Base-by-base conservation (phyloP, 2,888 invertebrate genomes). In the Dolichopus griseipennis region DNA sequence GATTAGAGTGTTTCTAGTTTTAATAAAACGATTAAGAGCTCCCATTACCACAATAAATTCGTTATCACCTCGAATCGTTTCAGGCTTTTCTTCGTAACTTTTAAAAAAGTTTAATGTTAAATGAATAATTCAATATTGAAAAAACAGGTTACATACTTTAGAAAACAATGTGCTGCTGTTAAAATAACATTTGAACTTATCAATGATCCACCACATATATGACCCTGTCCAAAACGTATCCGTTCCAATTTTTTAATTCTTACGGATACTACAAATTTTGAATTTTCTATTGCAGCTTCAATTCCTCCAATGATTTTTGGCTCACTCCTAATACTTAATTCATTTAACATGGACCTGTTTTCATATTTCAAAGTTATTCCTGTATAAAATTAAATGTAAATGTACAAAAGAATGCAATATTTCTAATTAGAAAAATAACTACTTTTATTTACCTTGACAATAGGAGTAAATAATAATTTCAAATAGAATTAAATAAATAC, bases 151-250 rank as follows among this genome's bases (percentile, higher is more conserved):
- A 22, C 1, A 2, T 27, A 71, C 71, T 37, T 34, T 61, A n/a
- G 43, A 27, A 70, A 2, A 33, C 71, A 71, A 67, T 71, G 71
- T 4, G 69, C 71, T 10, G 71, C 70, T 37, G 71, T 71, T 12
- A 71, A 37, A 10, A 71, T 69, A 61, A 66, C 66, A 63, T 15
- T 67, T 10, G 68, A 20, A 6, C 68, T 61, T 61, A 71, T 71
- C 1, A 71, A 64, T 7, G 67, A 68, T 3, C 71, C 71, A 20
- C 70, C 69, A 22, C 71, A 71, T 3, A 70, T 5, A 21, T 69
- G 66, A 9, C 71, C 71, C 0, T 70, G 41, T 4, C 71, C 71
- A 12, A 71, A 71, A 22, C 65, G 64, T 5, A 66, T 66, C 1
- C 27, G 33, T 34, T 71, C 69, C 5, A 68, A 4, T 1, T 8